Conservation (phyloP, 2,797 vertebrate genomes). For the Sebastes ruberrimus region DNA sequence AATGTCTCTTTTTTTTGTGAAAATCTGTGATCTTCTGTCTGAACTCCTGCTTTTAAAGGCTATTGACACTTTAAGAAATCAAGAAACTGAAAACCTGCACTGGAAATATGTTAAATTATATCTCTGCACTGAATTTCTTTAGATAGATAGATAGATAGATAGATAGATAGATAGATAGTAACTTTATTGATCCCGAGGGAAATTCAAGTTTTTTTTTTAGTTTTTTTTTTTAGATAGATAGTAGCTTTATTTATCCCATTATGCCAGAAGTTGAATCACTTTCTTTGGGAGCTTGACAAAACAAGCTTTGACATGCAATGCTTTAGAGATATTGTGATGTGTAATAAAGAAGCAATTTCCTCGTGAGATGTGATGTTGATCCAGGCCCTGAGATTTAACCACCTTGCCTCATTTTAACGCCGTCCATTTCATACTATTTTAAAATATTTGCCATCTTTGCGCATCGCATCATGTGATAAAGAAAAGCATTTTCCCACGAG, state of each 20-base stretch:
- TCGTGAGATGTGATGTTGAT: neutral
- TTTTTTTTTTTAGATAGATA: no score
- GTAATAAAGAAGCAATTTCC: neutral
- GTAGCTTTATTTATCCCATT: no score
- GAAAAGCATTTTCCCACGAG: neutral
- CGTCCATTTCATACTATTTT: neutral
- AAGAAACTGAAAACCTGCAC: neutral
- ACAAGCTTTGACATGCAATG: neutral
- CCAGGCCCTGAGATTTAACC: neutral
- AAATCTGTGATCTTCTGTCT: neutral
- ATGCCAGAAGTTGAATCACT: neutral
- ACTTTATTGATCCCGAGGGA: no score
- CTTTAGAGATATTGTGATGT: neutral
- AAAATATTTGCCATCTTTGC: neutral
- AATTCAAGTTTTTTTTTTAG: no score
- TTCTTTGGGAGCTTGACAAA: no score
- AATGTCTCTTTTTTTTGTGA: neutral
- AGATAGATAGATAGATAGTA: no score
- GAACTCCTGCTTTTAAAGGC: neutral
- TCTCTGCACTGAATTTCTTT: neutral
- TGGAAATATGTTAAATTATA: neutral
- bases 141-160: no score
- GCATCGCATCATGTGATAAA: neutral
- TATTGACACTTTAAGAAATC: neutral
- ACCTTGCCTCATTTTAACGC: neutral